These are phyloP conservation scores for Zosterops hypoxanthus DNA, from an alignment of 2,113 vertebrate species.

Conservation along the genomic window DNA sequence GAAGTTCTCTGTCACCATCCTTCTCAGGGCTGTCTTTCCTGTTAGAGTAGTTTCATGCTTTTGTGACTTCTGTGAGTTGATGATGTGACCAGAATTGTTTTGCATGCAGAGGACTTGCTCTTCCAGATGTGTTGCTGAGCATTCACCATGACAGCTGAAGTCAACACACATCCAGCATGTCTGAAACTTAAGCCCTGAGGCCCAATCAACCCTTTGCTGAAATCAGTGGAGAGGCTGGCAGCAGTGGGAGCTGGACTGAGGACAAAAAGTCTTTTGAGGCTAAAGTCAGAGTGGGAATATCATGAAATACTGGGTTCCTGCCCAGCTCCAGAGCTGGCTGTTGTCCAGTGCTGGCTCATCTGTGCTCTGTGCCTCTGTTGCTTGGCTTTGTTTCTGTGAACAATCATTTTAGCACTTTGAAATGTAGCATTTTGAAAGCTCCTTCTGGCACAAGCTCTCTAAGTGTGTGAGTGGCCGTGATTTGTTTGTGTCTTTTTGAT, in stretches of 20 bases:
- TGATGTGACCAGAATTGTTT: not conserved
- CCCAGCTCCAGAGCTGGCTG: not conserved
- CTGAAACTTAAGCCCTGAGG: not conserved
- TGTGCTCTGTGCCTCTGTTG: not conserved
- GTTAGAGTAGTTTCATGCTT: not conserved
- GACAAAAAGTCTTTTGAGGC: not conserved
- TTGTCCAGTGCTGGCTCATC: not conserved
- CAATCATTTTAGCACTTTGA: not conserved
- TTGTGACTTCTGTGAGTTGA: not conserved
- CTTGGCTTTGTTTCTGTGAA: not conserved
- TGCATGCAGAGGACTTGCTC: not conserved
- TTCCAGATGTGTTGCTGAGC: not conserved
- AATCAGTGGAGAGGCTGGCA: not conserved
- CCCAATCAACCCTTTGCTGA: not conserved
- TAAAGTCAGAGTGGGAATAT: not conserved
- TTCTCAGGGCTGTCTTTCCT: not conserved
- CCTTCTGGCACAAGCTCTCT: not conserved
- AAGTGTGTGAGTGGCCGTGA: not conserved
- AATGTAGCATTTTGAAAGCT: not conserved
- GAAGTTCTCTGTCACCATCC: not conserved
- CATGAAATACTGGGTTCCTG: not conserved
- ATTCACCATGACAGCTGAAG: not conserved
- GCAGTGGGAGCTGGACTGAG: not conserved
- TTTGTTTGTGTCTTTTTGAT: not conserved
- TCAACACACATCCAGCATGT: not conserved